Conservation (phyloP, 2,797 vertebrate genomes). For the Coilia nasus region DNA sequence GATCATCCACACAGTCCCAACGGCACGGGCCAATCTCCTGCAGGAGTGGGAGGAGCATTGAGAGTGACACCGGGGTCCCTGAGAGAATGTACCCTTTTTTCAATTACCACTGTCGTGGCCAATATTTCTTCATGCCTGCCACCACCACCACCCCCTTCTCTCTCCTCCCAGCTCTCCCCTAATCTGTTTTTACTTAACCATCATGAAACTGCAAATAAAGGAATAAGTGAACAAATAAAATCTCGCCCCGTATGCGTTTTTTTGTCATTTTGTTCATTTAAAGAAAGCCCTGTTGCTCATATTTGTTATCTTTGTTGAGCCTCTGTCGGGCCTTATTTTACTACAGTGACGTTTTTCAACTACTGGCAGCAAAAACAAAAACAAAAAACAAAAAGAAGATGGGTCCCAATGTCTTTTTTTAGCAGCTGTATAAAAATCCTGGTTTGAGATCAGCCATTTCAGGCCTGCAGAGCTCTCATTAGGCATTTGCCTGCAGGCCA, state of each 20-base stretch:
- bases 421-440: constrained; percentile 3
- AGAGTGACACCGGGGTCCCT: constrained; percentile 48
- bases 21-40: constrained; percentile 4
- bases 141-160: constrained; percentile 37
- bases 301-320: background rate
- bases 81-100: constrained; percentile 49
- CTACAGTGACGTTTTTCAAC: background rate
- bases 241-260: constrained; percentile 61
- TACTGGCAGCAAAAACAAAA: background rate
- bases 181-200: constrained; percentile 24
- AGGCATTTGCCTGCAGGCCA: constrained; percentile 10
- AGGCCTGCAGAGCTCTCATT: constrained; percentile 18
- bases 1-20: background rate
- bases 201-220: constrained; percentile 44
- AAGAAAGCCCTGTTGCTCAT: background rate
- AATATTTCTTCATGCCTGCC: constrained; percentile 42
- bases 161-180: constrained; percentile 33
- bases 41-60: constrained; percentile 77
- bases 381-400: background rate
- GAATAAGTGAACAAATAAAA: constrained; percentile 45
- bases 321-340: background rate
- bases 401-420: constrained; percentile 43
- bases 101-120: constrained; percentile 33
- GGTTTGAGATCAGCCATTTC: constrained; percentile 3
- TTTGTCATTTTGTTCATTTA: background rate